These are phyloP conservation scores for Bradypodion ventrale DNA, from an alignment of 2,797 vertebrate species.

Conservation along the genomic window DNA sequence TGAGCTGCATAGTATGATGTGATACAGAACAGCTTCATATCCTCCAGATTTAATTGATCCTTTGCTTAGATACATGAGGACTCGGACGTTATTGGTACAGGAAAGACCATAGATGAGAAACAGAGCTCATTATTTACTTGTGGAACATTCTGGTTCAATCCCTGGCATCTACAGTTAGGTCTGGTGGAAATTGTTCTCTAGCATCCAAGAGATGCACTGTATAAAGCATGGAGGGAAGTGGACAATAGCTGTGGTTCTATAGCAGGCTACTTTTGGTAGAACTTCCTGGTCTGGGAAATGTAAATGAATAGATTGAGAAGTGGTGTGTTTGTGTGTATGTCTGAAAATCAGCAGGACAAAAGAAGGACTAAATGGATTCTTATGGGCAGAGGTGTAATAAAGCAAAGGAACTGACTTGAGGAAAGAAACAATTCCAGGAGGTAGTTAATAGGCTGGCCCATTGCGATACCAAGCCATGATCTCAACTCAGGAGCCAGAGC, in stretches of 20 bases:
- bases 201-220: background rate
- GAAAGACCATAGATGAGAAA: background rate
- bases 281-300: background rate
- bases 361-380: background rate
- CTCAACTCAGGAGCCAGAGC: background rate
- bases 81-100: background rate
- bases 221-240: background rate
- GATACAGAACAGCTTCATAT: no score
- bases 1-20: no score
- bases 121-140: background rate
- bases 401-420: constrained; percentile 20
- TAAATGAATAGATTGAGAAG: background rate
- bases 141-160: background rate
- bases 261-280: background rate
- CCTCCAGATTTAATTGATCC: no score
- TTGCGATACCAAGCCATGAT: constrained; percentile 14
- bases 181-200: background rate
- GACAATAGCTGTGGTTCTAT: background rate
- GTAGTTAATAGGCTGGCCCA: constrained; percentile 21
- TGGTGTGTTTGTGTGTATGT: background rate
- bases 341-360: background rate
- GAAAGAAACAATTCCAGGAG: constrained; percentile 65
- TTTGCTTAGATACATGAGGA: background rate
- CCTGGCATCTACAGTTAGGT: background rate
- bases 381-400: constrained; percentile 37